These are phyloP conservation scores for Carapus acus DNA, from an alignment of 2,797 vertebrate species.

Conservation along the genomic window DNA sequence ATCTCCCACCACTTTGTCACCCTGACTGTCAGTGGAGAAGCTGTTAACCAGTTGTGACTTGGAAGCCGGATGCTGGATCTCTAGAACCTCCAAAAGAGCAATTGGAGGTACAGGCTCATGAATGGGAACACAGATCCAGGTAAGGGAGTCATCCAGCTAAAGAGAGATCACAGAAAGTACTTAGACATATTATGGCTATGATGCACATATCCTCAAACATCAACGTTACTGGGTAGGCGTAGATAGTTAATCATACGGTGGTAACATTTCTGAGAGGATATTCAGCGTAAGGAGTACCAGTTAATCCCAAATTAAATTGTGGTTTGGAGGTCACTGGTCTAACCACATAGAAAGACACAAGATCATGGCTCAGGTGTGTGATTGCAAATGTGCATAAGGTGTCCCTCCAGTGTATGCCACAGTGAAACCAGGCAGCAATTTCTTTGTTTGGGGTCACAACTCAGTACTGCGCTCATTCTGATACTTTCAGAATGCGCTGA, in stretches of 20 bases:
- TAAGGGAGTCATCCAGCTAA: slow-evolving; percentile 45
- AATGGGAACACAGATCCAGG: slow-evolving; percentile 29
- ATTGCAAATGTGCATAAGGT: no score
- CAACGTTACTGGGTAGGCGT: background rate
- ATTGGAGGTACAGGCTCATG: slow-evolving; percentile 51
- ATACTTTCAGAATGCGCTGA: no score
- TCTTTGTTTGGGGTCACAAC: slow-evolving; percentile 1
- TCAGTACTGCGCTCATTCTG: background rate
- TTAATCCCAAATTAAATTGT: no score
- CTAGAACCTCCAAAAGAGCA: slow-evolving; percentile 63
- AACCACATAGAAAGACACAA: no score
- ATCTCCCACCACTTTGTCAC: background rate
- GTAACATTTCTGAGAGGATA: no score
- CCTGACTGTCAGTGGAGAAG: slow-evolving; percentile 3
- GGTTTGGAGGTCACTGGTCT: no score
- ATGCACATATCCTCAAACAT: background rate
- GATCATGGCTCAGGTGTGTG: no score
- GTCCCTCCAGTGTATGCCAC: no score
- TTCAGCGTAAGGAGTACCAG: no score
- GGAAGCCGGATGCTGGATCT: slow-evolving; percentile 14
- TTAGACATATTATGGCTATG: background rate
- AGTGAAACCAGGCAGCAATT: no score
- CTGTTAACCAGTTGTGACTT: background rate
- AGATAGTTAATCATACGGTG: background rate
- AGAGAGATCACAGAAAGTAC: slow-evolving; percentile 17